Evolutionary conservation across 2,888 invertebrate species (phyloP), one percentile per base, ranked within the genome.

Genomic region (Drosophila kuntzei): DNA sequence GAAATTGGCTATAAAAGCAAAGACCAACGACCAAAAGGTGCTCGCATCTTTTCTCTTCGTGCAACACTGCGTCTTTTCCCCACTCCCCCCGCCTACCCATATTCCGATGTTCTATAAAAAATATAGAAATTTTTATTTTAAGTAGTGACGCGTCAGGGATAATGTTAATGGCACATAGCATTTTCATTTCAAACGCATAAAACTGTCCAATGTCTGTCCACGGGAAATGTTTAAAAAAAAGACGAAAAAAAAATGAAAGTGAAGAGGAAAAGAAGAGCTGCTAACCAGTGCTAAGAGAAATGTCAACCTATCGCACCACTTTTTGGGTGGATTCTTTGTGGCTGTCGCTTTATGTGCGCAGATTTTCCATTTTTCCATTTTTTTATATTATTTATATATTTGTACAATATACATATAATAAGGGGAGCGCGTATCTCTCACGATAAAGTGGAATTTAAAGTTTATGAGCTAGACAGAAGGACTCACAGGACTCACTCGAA

Each of bases 141-240:
- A 86, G 86, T 83, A 83, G 89, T 74, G 90, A 85, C 84, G 80
- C 86, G 86, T 83, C 88, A 83, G 80, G 88, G 86, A 90, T 89
- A 86, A 86, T 89, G 86, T 87, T 86, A 86, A 89, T 88, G 89
- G 84, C 83, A 87, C 88, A 82, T 82, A 86, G 84, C 80, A 83
- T 88, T 88, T 88, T 85, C 84, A 88, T 86, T 83, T 83, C 74
- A 80, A 85, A 83, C 84, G 80, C 89, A 88, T 86, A 85, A 85
- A 88, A 85, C 70, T 88, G 76, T 72, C 79, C 85, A 61, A 74
- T 62, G 69, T 75, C 74, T 61, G 75, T 66, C 69, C 67, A 50
- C 57, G 69, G 58, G 54, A 66, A 81, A 85, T 85, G 64, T 59
- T 75, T 61, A 49, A 68, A 74, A 70, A 46, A 60, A 37, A 43